Base-by-base conservation (phyloP, 2,888 invertebrate genomes). In the Erebia epiphron region DNA sequence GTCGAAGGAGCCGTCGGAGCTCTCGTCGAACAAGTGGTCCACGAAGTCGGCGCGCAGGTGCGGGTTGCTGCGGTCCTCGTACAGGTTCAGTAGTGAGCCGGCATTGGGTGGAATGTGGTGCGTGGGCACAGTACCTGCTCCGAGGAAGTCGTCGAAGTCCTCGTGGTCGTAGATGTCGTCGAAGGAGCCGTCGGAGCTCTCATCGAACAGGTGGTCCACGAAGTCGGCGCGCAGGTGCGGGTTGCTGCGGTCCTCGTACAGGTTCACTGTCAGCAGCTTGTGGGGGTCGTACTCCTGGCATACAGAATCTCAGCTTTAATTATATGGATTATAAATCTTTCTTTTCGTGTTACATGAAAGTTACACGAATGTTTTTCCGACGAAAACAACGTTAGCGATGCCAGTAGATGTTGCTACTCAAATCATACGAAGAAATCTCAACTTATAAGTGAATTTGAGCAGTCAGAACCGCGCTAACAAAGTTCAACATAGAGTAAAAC, bases 221-320 rank as follows among this genome's bases (percentile, higher is more conserved):
- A 89, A 90, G 79, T 91, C 90, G 0, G 91, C 89, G 56, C 90
- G 83, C 57, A 91, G 82, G 75, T 89, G 85, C 1, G 86, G 87
- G 74, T 89, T 85, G 82, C 91, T 85, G 71, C 83, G 86, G 80
- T 92, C 90, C 1, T 87, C 86, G 1, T 76, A 54, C 26, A 82
- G 67, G 79, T 91, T 82, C 72, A 92, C 79, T 0, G 75, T 78
- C 56, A 92, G 77, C 67, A 87, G 76, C 69, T 80, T 83, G 75
- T 91, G 90, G 0, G 73, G 76, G 0, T 86, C 84, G 5, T 79
- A 68, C 11, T 85, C 84, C 76, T 70, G 62, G 41, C 49, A 68
- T 14, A 18, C 14, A 46, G 7, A 5, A 7, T 35, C 35, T 35
- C 35, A 35, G 35, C 35, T n/a, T n/a, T n/a, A n/a, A n/a, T n/a